Percentiles rank a stretch among this genome's conserved stretches.
These are phyloP conservation scores for Apostichopus californicus DNA, from an alignment of 35 echinoderm and acorn worm genomes.

Conservation along the genomic window DNA sequence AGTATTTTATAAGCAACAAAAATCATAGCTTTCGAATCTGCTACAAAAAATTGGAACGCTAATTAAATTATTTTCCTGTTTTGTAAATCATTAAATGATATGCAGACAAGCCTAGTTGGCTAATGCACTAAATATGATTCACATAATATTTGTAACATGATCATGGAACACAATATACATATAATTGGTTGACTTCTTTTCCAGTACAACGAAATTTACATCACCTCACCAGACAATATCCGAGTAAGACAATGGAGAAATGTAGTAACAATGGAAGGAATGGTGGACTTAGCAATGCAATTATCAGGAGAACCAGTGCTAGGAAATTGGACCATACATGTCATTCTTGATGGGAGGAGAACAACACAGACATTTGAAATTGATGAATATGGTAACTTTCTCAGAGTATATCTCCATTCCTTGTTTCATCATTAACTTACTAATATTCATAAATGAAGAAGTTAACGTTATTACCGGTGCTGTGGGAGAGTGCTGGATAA, in stretches of 20 bases:
- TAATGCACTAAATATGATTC: background rate
- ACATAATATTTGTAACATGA: background rate
- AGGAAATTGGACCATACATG: slow-evolving; percentile 65
- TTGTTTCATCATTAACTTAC: too few species aligned
- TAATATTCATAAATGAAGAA: too few species aligned
- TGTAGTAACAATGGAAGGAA: slow-evolving; percentile 42
- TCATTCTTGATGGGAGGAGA: background rate
- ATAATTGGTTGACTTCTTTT: background rate
- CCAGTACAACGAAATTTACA: slow-evolving; percentile 48
- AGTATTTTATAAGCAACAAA: too few species aligned
- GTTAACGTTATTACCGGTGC: too few species aligned
- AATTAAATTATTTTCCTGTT: background rate
- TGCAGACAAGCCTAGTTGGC: background rate
- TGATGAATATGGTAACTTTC: slow-evolving; percentile 64
- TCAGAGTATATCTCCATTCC: too few species aligned
- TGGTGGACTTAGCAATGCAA: slow-evolving; percentile 53
- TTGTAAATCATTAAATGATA: background rate
- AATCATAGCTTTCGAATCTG: too few species aligned
- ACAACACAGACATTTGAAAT: slow-evolving; percentile 61
- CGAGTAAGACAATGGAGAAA: slow-evolving; percentile 57
- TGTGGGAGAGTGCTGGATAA: too few species aligned
- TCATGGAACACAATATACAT: background rate
- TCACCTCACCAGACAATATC: slow-evolving; percentile 48
- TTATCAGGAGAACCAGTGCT: slow-evolving; percentile 60
- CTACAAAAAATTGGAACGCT: too few species aligned